These are phyloP conservation scores for Dromaius novaehollandiae DNA, from an alignment of 2,113 vertebrate genomes.

Conservation along the genomic window DNA sequence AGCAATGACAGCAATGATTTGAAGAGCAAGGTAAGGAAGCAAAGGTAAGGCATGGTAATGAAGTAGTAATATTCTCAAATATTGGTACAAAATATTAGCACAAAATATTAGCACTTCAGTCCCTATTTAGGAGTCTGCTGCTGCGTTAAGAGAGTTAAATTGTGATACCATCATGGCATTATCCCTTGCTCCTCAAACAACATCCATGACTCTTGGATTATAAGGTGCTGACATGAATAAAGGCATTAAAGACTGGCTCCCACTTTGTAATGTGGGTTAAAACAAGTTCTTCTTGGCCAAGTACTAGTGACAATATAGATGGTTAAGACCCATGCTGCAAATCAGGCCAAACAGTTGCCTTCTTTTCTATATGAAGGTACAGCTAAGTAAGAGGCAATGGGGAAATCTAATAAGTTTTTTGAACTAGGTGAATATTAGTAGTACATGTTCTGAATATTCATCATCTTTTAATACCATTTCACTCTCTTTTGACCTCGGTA, in stretches of 20 bases:
- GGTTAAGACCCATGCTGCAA: neutral
- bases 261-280: rapidly evolving
- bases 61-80: neutral
- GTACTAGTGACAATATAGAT: neutral
- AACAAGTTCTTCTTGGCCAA: neutral
- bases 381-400: neutral
- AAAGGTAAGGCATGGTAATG: neutral
- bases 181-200: neutral
- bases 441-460: neutral
- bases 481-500: neutral
- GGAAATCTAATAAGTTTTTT: neutral
- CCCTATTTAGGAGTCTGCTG: neutral
- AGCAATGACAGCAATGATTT: neutral
- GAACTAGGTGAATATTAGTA: neutral
- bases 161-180: rapidly evolving
- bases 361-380: neutral
- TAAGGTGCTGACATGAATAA: neutral
- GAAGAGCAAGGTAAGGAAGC: neutral
- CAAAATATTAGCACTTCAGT: too few species aligned
- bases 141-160: neutral
- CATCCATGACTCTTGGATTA: neutral
- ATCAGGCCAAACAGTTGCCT: neutral
- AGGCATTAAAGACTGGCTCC: neutral
- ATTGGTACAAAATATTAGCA: neutral
- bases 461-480: neutral